Conservation (phyloP, 64 coral and sea anemone species). For the Porites lutea region DNA sequence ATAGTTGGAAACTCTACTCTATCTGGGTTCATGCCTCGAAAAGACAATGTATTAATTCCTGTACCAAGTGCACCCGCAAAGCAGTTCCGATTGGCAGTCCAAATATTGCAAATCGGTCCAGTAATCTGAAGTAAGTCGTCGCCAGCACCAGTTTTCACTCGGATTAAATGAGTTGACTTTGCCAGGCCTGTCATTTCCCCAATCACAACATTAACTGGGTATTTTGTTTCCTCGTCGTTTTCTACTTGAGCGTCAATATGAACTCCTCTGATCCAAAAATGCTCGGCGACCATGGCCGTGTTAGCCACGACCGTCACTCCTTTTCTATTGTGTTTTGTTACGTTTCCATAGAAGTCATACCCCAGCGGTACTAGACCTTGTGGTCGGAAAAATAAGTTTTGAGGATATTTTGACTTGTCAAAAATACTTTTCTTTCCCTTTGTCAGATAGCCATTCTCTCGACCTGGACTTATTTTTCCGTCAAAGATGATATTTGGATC, state of each 20-base stretch:
- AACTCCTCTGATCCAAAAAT: constrained; percentile 11
- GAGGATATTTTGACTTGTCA: constrained; percentile 29
- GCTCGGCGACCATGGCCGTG: not conserved
- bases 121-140: not conserved
- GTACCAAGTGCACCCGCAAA: not conserved
- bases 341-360: constrained; percentile 39
- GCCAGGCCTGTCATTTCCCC: constrained; percentile 19
- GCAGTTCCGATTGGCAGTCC: not conserved
- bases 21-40: constrained; percentile 28
- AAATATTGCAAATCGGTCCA: not conserved
- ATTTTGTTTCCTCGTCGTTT: constrained; percentile 12
- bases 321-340: constrained; percentile 9
- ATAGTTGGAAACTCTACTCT: not conserved
- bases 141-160: constrained; percentile 10
- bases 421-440: constrained; percentile 17
- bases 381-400: not conserved
- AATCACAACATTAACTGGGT: constrained; percentile 36
- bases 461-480: not conserved
- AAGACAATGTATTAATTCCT: not conserved
- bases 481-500: too few relatives aligned
- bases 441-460: constrained; percentile 17
- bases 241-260: constrained; percentile 18
- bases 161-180: not conserved
- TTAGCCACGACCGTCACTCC: constrained; percentile 5
- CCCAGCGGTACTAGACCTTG: constrained; percentile 18